A percentile compares a stretch with the other conserved stretches of the same genome.
Evolutionary conservation across 2,113 vertebrate species (phyloP).

Genomic region (Sterrhoptilus dennistouni): DNA sequence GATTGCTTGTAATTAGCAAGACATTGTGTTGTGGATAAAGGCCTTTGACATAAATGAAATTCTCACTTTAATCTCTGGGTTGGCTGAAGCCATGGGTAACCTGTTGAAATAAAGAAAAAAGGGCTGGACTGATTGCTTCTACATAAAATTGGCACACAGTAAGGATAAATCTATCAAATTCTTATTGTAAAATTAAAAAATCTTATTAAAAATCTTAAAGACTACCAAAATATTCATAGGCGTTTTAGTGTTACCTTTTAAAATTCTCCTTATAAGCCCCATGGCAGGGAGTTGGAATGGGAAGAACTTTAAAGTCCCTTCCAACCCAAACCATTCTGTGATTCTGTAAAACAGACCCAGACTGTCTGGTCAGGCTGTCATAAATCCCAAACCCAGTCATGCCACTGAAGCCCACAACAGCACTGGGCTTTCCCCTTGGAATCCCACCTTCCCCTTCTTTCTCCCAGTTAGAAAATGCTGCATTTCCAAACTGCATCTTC

Average conservation of each 20-base stretch:
- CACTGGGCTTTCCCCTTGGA: background rate
- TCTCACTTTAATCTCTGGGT: background rate
- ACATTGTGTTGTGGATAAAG: background rate
- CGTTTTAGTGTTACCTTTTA: background rate
- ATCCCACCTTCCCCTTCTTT: background rate
- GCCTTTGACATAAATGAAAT: background rate
- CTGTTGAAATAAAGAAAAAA: background rate
- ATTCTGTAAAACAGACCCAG: background rate
- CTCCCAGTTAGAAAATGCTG: background rate
- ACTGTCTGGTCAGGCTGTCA: background rate
- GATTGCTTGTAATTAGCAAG: background rate
- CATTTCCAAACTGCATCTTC: background rate
- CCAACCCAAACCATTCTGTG: background rate
- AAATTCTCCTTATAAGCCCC: background rate
- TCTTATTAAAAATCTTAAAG: background rate
- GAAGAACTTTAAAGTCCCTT: background rate
- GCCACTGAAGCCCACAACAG: background rate
- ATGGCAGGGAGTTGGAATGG: rapidly evolving
- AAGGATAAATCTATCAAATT: background rate
- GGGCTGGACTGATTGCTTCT: background rate
- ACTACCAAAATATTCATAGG: background rate
- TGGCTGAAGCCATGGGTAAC: background rate
- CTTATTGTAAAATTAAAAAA: background rate
- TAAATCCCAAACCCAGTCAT: background rate
- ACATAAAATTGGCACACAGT: background rate